These are phyloP conservation scores for Myiagra hebetior DNA, from an alignment of 2,113 vertebrate genomes.

Conservation along the genomic window DNA sequence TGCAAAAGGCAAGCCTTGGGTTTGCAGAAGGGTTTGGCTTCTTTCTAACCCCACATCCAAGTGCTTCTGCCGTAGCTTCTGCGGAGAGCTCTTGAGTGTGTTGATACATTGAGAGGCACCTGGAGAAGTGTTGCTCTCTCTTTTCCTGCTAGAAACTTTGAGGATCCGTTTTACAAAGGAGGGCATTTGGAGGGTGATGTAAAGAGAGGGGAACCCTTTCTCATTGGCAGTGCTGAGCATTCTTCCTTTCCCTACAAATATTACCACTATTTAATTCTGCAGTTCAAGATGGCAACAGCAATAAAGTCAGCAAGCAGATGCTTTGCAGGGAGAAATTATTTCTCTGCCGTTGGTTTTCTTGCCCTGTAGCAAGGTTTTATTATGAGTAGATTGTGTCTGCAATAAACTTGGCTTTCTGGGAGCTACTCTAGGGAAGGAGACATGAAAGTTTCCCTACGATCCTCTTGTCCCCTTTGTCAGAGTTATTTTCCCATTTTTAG, in stretches of 20 bases:
- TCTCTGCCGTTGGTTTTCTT: neutral
- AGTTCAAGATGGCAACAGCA: neutral
- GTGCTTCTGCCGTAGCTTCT: neutral
- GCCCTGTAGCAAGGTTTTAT: slow-evolving; percentile 38
- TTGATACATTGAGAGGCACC: neutral
- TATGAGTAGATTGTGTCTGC: neutral
- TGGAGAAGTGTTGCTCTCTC: neutral
- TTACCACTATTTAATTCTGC: neutral
- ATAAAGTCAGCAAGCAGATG: slow-evolving; percentile 17
- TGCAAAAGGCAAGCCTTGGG: neutral
- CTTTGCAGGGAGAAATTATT: slow-evolving; percentile 9
- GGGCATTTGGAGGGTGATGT: neutral
- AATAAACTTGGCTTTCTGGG: neutral
- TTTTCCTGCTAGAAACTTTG: neutral
- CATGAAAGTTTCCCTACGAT: neutral
- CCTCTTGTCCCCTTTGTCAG: neutral
- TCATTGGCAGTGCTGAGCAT: neutral
- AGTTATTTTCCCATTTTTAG: neutral
- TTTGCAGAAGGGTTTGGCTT: neutral
- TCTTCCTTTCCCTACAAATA: neutral
- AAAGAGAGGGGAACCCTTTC: neutral
- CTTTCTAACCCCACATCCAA: neutral
- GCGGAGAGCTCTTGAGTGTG: neutral
- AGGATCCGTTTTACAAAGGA: neutral
- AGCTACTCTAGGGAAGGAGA: neutral